Evolutionary conservation across 2,797 vertebrate species (phyloP), one percentile per base, ranked within the genome.

Genomic region (Sorex maritimensis): DNA sequence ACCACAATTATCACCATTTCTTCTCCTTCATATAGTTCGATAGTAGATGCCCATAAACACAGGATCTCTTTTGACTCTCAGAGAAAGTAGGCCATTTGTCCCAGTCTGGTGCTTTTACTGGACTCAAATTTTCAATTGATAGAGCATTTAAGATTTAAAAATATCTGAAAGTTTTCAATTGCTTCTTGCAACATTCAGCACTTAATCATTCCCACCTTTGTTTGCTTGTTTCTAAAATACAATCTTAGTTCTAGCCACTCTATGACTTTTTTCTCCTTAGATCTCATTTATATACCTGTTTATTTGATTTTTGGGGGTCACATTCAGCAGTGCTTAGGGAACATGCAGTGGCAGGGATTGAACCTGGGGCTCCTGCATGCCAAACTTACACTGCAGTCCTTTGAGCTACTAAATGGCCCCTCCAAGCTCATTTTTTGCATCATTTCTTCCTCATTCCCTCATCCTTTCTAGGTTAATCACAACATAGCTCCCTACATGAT

Each of bases 51-150:
- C 23, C 26, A 17, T 44, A 94, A 41, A 21, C 55, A 14, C 1
- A 5, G 30, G 30, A 21, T 58, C 6, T 83, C 65, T 86, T 81
- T 74, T 55, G 19, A 26, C 86, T 90, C 34, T 58, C 15, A 80
- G 3, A 75, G 72, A n/a, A 24, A 93, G 49, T 26, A 83, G 91
- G 34, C 3, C 15, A 15, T 93, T 88, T 78, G 38, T 17, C 55
- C 15, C 21, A 13, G 28, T 30, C 28, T n/a, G 4, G 4, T 58
- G 19, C 8, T 81, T 82, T 81, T 77, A 26, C 67, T 23, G 83
- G 63, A 63, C 10, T 71, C 61, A 61, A 61, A 2, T 61, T 61
- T 61, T 61, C 15, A 23, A 21, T 21, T 61, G 4, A 61, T 19
- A 61, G 13, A 55, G 13, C 69, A 34, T 61, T 89, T 88, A 17